A percentile compares a stretch with the other conserved stretches of the same genome.
phyloP scores from a whole-genome alignment of 92 coral and sea anemone genomes.

The Umimayanthus kanabou region DNA sequence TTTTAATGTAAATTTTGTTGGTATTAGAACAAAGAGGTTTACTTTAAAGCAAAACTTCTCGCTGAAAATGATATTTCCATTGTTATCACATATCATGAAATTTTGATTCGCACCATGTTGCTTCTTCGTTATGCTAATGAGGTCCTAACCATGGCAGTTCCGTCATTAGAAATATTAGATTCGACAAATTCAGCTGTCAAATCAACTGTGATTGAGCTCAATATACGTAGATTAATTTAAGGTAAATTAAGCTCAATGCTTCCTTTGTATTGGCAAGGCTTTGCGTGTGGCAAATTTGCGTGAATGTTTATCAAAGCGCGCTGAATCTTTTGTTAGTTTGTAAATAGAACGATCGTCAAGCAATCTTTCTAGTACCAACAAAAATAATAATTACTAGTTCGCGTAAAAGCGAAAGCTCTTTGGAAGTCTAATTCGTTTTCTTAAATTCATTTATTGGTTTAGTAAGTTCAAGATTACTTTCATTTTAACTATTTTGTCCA shows the following conservation, averaged over 20 bases:
- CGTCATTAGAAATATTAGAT: conserved; percentile 36
- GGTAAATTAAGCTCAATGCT: conserved; percentile 11
- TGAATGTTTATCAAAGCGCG: not conserved
- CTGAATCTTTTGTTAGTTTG: not conserved
- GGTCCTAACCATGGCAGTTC: not conserved
- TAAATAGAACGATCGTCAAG: not conserved
- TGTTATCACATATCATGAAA: conserved; percentile 21
- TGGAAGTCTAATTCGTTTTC: not conserved
- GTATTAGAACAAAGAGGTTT: not conserved
- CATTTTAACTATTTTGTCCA: not conserved
- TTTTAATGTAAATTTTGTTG: not conserved
- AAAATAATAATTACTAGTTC: not conserved
- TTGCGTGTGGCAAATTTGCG: conserved; percentile 18
- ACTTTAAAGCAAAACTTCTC: not conserved
- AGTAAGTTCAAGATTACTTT: not conserved
- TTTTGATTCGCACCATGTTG: conserved; percentile 16
- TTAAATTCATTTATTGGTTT: not conserved
- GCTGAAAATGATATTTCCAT: conserved; percentile 3
- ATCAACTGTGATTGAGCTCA: conserved; percentile 1
- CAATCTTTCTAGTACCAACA: not conserved
- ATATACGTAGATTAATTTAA: not conserved
- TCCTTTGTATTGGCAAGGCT: not conserved
- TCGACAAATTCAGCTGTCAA: not conserved
- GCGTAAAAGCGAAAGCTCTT: not conserved
- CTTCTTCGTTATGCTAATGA: conserved; percentile 34